Evolutionary conservation across 2,797 vertebrate species (phyloP).

Genomic region (Fistularia commersonii): DNA sequence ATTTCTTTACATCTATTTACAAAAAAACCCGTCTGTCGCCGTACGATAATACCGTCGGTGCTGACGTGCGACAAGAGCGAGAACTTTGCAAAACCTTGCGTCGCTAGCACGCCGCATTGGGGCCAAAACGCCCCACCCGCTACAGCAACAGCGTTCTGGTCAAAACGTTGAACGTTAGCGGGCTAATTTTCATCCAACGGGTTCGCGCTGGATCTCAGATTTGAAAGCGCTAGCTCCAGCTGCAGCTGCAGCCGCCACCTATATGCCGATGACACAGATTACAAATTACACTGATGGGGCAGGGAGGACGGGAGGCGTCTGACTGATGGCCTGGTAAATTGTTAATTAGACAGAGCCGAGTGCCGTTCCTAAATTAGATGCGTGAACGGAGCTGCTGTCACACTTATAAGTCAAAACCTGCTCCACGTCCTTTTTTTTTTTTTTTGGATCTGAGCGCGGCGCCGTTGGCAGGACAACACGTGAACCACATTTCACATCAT

Average conservation of each 20-base stretch:
- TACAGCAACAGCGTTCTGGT: too few species aligned
- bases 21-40: slow-evolving; percentile 46
- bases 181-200: slow-evolving; percentile 28
- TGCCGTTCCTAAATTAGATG: slow-evolving; percentile 77
- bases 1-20: slow-evolving; percentile 53
- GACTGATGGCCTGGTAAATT: slow-evolving; percentile 82
- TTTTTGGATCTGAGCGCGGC: slow-evolving; percentile 25
- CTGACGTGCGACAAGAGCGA: slow-evolving; percentile 26
- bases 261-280: slow-evolving; percentile 52
- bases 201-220: too few species aligned
- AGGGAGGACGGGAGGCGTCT: slow-evolving; percentile 61
- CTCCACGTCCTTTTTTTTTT: slow-evolving; percentile 25
- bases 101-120: too few species aligned
- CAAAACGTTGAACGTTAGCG: too few species aligned
- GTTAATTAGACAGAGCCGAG: slow-evolving; percentile 78
- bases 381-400: slow-evolving; percentile 72
- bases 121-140: too few species aligned
- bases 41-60: slow-evolving; percentile 54
- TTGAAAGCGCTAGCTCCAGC: too few species aligned
- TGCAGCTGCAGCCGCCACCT: slow-evolving; percentile 35
- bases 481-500: too few species aligned
- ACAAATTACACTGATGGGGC: too few species aligned
- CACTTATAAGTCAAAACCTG: slow-evolving; percentile 69
- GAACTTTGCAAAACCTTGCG: slow-evolving; percentile 20
- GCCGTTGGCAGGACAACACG: too few species aligned